A percentile compares a stretch with the other conserved stretches of the same genome.
Conservation (phyloP, 2,888 invertebrate species). For the Barypeithes pellucidus region DNA sequence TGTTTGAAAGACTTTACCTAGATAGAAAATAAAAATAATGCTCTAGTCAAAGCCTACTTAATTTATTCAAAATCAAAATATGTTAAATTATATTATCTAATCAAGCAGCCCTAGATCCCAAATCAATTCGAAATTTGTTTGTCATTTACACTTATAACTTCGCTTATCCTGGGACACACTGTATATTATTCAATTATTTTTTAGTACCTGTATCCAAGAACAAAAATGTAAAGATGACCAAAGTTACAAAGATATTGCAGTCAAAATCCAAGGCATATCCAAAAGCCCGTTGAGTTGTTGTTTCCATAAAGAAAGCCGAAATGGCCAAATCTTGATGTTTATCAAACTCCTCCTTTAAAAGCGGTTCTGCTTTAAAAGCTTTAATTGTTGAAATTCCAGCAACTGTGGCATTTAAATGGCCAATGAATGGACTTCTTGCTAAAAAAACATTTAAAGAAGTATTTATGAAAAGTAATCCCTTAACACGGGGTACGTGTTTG, state of each 20-base stretch:
- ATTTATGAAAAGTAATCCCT: no score
- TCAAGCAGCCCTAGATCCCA: no score
- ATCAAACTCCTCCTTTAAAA: constrained; percentile 76
- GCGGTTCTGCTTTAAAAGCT: constrained; percentile 77
- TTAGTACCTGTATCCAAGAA: constrained; percentile 42
- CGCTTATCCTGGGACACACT: no score
- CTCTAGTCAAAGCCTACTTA: no score
- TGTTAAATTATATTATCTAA: no score
- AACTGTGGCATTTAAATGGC: constrained; percentile 81
- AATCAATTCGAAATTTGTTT: no score
- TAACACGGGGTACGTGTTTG: no score
- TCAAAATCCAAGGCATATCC: constrained; percentile 59
- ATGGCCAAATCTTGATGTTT: constrained; percentile 72
- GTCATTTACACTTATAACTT: no score
- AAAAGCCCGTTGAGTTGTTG: constrained; percentile 58
- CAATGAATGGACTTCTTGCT: constrained; percentile 85
- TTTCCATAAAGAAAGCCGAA: constrained; percentile 60
- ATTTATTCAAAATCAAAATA: no score
- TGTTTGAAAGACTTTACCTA: no score
- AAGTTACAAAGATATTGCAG: constrained; percentile 55
- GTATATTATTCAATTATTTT: no score
- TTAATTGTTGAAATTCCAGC: constrained; percentile 83
- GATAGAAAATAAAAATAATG: no score
- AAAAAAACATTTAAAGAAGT: constrained; percentile 16
- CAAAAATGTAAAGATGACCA: constrained; percentile 52